These are phyloP conservation scores for Crenuchus spilurus DNA, from an alignment of 2,797 vertebrate genomes.

Conservation along the genomic window DNA sequence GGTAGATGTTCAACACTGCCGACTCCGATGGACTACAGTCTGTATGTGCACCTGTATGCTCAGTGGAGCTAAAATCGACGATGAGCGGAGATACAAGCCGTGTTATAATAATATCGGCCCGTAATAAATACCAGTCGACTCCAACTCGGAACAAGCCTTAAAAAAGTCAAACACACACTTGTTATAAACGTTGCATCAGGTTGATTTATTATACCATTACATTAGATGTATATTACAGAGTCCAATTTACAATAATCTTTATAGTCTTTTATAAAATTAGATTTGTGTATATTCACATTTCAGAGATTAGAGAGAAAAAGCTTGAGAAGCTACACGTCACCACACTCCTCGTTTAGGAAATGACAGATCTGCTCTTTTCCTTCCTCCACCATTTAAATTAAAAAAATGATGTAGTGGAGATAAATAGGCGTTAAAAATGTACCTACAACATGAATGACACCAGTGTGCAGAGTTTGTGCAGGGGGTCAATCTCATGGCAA, in stretches of 20 bases:
- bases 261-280: conserved; percentile 76
- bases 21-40: too few species aligned
- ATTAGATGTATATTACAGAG: conserved; percentile 67
- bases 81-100: too few species aligned
- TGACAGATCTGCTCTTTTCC: background rate
- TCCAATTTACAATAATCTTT: conserved; percentile 65
- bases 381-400: conserved; percentile 24
- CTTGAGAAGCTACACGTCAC: conserved; percentile 27
- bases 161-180: background rate
- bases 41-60: too few species aligned
- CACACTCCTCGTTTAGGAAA: background rate
- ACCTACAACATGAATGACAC: conserved; percentile 22
- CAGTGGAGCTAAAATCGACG: too few species aligned
- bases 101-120: too few species aligned
- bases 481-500: background rate
- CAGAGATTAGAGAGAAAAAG: conserved; percentile 56
- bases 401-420: conserved; percentile 22
- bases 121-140: too few species aligned
- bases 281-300: conserved; percentile 76
- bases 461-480: conserved; percentile 25
- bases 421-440: conserved; percentile 24
- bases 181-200: conserved; percentile 45
- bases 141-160: too few species aligned
- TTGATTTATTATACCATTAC: conserved; percentile 73
- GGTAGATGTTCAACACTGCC: too few species aligned